Conservation (phyloP, 2,113 vertebrate species). For the Protomyctophum bolini region DNA sequence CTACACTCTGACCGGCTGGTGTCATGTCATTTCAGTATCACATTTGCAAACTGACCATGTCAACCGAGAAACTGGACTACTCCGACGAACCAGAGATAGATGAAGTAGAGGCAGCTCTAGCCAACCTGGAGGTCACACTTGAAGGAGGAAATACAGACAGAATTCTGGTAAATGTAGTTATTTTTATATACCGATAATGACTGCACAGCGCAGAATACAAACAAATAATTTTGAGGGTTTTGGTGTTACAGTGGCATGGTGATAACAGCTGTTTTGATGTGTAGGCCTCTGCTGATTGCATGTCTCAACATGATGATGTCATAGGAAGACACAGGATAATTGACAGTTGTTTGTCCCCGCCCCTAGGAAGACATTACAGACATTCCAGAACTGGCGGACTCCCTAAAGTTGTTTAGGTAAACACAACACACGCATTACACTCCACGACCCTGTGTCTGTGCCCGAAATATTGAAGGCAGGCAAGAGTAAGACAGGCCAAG, state of each 20-base stretch:
- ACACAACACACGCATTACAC: constrained; percentile 34
- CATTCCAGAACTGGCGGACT: constrained; percentile 92
- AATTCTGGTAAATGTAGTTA: constrained; percentile 82
- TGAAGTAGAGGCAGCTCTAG: constrained; percentile 94
- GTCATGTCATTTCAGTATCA: constrained; percentile 83
- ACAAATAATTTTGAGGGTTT: constrained; percentile 30
- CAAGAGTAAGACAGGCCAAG: no score
- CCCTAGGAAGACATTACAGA: constrained; percentile 98
- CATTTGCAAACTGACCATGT: constrained; percentile 89
- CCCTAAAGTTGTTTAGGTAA: constrained; percentile 94
- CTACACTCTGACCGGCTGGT: no score
- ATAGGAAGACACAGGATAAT: constrained; percentile 33
- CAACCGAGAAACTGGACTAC: constrained; percentile 79
- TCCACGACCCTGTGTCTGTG: not conserved
- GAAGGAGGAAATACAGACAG: constrained; percentile 86
- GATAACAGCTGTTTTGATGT: constrained; percentile 49
- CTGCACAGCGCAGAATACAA: not conserved
- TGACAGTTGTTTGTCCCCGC: constrained; percentile 63
- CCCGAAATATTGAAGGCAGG: not conserved
- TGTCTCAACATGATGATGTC: constrained; percentile 47
- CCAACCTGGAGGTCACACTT: constrained; percentile 91
- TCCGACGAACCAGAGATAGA: constrained; percentile 87
- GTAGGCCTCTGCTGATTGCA: constrained; percentile 38
- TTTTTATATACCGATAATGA: not conserved
- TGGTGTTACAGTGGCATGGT: not conserved